Evolutionary conservation across 2,113 vertebrate genomes (phyloP).

Genomic region (Stegostoma tigrinum): DNA sequence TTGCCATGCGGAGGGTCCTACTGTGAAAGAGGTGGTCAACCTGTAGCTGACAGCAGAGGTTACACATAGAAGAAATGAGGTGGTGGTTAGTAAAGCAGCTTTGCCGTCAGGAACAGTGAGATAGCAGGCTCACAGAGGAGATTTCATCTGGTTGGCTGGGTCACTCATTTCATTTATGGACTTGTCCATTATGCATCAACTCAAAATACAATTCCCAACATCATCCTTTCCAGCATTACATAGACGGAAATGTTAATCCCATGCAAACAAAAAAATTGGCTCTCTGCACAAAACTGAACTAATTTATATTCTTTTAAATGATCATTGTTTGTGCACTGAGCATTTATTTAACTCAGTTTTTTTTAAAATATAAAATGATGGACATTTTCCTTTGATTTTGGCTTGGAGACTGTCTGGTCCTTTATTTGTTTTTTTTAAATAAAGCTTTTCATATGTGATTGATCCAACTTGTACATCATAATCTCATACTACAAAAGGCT

Average conservation of each 20-base stretch:
- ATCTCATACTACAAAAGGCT: not conserved
- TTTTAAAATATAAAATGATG: not conserved
- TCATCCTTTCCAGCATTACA: not conserved
- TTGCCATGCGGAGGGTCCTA: not conserved
- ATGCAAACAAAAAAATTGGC: not conserved
- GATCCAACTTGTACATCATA: not conserved
- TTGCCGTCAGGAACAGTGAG: not conserved
- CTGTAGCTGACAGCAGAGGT: not conserved
- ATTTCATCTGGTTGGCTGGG: not conserved
- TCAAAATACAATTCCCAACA: not conserved
- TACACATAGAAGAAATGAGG: not conserved
- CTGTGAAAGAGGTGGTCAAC: not conserved
- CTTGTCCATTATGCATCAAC: not conserved
- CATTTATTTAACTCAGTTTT: not conserved
- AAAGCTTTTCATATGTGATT: not conserved
- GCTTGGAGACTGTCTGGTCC: not conserved
- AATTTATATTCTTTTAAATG: not conserved
- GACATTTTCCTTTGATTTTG: not conserved
- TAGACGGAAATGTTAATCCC: not conserved
- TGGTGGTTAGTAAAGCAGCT: not conserved
- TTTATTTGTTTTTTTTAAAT: not conserved
- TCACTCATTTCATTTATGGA: not conserved
- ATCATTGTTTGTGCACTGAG: not conserved
- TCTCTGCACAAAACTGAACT: not conserved
- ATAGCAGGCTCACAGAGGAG: not conserved